These are phyloP conservation scores for Pteropus alecto DNA, from an alignment of 2,113 vertebrate species.

Conservation along the genomic window DNA sequence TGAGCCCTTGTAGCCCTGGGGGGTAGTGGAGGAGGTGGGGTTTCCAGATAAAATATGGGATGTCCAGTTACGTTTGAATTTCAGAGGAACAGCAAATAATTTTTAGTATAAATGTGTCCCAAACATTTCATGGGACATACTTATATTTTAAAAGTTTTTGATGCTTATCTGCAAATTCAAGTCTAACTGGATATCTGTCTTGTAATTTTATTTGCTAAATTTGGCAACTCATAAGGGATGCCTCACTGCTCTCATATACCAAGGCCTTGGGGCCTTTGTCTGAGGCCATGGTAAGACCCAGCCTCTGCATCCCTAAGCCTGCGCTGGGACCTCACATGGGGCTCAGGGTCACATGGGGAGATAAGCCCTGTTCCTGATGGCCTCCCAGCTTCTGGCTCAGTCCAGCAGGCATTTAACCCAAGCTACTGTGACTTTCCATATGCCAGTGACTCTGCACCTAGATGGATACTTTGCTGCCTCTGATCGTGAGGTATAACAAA, in stretches of 20 bases:
- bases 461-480: background rate
- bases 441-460: background rate
- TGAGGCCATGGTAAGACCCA: background rate
- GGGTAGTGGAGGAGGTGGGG: background rate
- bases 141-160: conserved; percentile 26
- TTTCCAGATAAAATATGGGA: background rate
- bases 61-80: background rate
- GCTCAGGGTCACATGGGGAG: background rate
- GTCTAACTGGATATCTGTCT: background rate
- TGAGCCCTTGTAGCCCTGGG: background rate
- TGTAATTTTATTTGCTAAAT: background rate
- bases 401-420: background rate
- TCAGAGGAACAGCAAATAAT: background rate
- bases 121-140: background rate
- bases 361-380: background rate
- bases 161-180: background rate
- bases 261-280: background rate
- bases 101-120: background rate
- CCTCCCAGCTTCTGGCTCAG: background rate
- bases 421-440: background rate
- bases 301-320: background rate
- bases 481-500: background rate
- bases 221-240: background rate
- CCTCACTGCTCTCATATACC: background rate
- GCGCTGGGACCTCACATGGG: background rate